Evolutionary conservation across 2,113 vertebrate genomes (phyloP).

Genomic region (Raphicerus campestris): DNA sequence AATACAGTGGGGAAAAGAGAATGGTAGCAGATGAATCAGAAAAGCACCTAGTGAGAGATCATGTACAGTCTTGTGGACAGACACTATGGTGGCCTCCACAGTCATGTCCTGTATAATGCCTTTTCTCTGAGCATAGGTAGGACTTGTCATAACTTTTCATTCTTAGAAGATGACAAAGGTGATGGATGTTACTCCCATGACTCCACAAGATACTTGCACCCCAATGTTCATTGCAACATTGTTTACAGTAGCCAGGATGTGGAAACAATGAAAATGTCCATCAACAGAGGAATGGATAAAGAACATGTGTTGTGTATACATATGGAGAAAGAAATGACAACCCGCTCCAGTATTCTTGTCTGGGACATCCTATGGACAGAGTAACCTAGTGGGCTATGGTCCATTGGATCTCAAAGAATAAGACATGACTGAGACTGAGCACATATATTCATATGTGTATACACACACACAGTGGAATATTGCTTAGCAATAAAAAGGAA

Average conservation of each 20-base stretch:
- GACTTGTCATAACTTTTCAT: neutral
- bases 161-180: neutral
- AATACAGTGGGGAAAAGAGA: neutral
- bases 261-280: neutral
- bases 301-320: neutral
- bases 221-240: neutral
- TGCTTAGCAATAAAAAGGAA: neutral
- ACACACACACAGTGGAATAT: neutral
- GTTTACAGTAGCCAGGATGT: neutral
- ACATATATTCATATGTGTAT: neutral
- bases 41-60: neutral
- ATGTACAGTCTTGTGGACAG: neutral
- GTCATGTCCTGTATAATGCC: neutral
- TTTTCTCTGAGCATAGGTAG: neutral
- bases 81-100: neutral
- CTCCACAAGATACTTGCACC: neutral
- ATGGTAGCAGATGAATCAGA: neutral
- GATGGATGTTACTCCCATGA: neutral
- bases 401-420: neutral
- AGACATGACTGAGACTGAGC: neutral
- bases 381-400: neutral
- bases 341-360: neutral
- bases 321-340: neutral
- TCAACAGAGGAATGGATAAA: neutral
- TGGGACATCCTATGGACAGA: neutral